These are phyloP conservation scores for Ameiurus melas DNA, from an alignment of 2,113 vertebrate genomes.

Conservation along the genomic window DNA sequence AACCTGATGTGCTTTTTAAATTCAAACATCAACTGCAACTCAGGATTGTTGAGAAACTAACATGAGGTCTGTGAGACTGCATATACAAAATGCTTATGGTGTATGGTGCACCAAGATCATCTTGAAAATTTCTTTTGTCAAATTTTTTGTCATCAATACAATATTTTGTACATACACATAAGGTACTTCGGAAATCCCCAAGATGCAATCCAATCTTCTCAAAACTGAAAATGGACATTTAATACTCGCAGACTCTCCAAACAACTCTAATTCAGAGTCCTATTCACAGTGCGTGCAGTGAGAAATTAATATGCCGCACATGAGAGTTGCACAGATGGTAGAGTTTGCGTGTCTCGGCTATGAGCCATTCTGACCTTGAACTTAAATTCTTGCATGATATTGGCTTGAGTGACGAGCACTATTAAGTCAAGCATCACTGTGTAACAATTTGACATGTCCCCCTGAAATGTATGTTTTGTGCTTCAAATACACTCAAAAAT, in stretches of 20 bases:
- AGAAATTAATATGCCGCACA: neutral
- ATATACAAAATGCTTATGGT: neutral
- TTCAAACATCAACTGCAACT: neutral
- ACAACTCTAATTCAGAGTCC: neutral
- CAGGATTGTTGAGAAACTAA: neutral
- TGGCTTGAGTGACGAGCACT: neutral
- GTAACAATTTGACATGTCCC: neutral
- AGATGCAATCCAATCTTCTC: neutral
- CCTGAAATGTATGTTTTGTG: neutral
- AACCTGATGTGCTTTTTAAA: neutral
- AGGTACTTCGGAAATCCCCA: neutral
- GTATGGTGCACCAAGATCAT: neutral
- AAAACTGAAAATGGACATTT: neutral
- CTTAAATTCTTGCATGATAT: neutral
- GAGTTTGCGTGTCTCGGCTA: neutral
- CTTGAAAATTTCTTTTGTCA: neutral
- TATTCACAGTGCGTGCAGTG: neutral
- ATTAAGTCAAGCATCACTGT: neutral
- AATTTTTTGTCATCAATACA: neutral
- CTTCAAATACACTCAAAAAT: neutral
- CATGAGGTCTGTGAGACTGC: neutral
- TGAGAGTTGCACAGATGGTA: neutral
- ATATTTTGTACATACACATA: neutral
- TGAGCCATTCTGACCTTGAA: neutral
- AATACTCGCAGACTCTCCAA: neutral